phyloP scores from a whole-genome alignment of 2,797 vertebrate genomes.

The Sparidentex hasta region DNA sequence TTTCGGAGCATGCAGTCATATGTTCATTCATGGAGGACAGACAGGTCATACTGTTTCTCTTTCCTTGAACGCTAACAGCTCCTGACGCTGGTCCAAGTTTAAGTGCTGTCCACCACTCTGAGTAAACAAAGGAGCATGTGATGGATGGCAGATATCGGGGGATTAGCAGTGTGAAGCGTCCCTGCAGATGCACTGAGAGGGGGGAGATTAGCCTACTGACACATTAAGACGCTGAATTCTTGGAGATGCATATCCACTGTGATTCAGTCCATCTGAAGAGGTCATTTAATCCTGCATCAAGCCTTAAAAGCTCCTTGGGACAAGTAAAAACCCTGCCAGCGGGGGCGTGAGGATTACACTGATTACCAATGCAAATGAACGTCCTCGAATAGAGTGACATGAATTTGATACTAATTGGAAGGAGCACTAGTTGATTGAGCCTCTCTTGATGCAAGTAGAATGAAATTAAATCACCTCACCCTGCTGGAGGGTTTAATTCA shows the following conservation, averaged over 20 bases:
- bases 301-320: slow-evolving; percentile 35
- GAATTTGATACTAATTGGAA: slow-evolving; percentile 18
- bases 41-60: neutral
- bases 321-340: slow-evolving; percentile 20
- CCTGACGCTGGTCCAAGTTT: slow-evolving; percentile 8
- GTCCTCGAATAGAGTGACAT: slow-evolving; percentile 18
- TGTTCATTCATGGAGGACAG: slow-evolving; percentile 3
- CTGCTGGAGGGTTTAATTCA: slow-evolving; percentile 5
- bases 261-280: slow-evolving; percentile 39
- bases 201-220: slow-evolving; percentile 61
- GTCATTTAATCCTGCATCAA: slow-evolving; percentile 47
- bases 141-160: slow-evolving; percentile 44
- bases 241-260: slow-evolving; percentile 46
- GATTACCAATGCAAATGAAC: slow-evolving; percentile 49
- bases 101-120: neutral
- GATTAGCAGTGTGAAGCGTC: slow-evolving; percentile 40
- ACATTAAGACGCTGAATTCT: slow-evolving; percentile 53
- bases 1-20: slow-evolving; percentile 3
- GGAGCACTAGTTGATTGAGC: neutral
- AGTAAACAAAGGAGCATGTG: slow-evolving; percentile 44
- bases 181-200: slow-evolving; percentile 33
- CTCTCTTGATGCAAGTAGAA: slow-evolving; percentile 5
- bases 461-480: slow-evolving; percentile 10
- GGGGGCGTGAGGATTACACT: slow-evolving; percentile 34
- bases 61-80: neutral